Base-by-base conservation (phyloP, 2,113 vertebrate genomes). In the Datnioides undecimradiatus region DNA sequence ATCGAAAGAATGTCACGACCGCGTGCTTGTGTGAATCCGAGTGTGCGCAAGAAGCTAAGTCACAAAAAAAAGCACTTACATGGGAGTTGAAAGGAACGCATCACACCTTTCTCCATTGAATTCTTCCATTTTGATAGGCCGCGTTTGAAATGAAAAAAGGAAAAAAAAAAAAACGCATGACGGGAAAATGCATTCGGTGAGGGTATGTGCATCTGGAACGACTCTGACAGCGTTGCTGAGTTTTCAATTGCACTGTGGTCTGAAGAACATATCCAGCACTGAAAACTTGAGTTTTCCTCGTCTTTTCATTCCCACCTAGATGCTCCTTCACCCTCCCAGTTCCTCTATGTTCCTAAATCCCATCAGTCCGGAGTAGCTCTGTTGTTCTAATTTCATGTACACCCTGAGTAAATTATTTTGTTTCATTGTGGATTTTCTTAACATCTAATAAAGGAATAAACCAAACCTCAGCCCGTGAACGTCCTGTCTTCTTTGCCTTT, bases 401-500 rank as follows among this genome's bases (percentile, higher is more conserved):
- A 96, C 96, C 91, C 95, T 94, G 94, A 97, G 91, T 96, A 97
- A 97, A 96, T 96, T 94, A 95, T 96, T 97, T 97, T 97, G 95
- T 98, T 99, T 98, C 97, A 95, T 98, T 98, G 97, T 98, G 96
- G 95, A 97, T 95, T 99, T 97, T 96, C 95, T 96, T 97, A 97
- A 99, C 97, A 97, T 96, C 96, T 90, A 99, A 99, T 99, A 99
- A 99, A 99, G 85, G 82, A 92, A 92, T 91, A 92, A 91, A 94
- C 90, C 91, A 88, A 93, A 90, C 29, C 59, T 69, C 51, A 80
- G 13, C 27, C 46, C 21, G 21, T 65, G 31, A 19, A 23, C 19
- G 34, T 74, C 16, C 29, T 21, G 16, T 33, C 36, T 25, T 8
- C 38, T 23, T 11, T 46, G 1, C 46, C 4, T 10, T 43, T 48